Evolutionary conservation across 2,888 invertebrate genomes (phyloP).

Genomic region (Drosophila gaucha): DNA sequence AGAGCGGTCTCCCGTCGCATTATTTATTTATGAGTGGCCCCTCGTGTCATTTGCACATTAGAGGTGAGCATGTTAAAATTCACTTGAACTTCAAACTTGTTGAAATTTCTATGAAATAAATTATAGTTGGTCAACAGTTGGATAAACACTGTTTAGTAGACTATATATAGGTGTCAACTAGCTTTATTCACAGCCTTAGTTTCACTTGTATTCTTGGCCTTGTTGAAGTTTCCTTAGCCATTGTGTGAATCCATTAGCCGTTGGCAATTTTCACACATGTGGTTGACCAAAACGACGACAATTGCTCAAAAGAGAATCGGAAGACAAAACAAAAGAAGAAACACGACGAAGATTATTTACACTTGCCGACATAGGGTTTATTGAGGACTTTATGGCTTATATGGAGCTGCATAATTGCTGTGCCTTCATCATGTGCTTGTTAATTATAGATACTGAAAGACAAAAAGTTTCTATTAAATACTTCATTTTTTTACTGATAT

Average conservation of each 20-base stretch:
- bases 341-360: neutral
- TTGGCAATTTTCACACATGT: slow-evolving; percentile 2
- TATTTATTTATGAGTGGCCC: slow-evolving; percentile 61
- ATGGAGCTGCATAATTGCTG: too few relatives aligned
- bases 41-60: slow-evolving; percentile 9
- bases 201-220: neutral
- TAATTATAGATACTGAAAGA: too few relatives aligned
- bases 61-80: slow-evolving; percentile 4
- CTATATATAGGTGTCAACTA: neutral
- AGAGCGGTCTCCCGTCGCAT: slow-evolving; percentile 45
- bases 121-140: neutral
- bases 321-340: neutral
- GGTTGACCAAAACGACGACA: slow-evolving; percentile 9
- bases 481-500: too few relatives aligned
- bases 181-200: neutral
- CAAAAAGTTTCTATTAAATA: too few relatives aligned
- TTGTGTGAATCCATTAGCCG: neutral
- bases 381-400: too few relatives aligned
- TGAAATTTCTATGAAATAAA: neutral
- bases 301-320: slow-evolving; percentile 26
- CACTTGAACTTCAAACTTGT: neutral
- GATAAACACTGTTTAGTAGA: neutral
- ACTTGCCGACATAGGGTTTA: neutral
- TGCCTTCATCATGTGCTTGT: too few relatives aligned
- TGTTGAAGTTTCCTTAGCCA: neutral